Percentiles rank a stretch among this genome's conserved stretches.
phyloP scores from a whole-genome alignment of 2,113 vertebrate species.

The Galbula dea region DNA sequence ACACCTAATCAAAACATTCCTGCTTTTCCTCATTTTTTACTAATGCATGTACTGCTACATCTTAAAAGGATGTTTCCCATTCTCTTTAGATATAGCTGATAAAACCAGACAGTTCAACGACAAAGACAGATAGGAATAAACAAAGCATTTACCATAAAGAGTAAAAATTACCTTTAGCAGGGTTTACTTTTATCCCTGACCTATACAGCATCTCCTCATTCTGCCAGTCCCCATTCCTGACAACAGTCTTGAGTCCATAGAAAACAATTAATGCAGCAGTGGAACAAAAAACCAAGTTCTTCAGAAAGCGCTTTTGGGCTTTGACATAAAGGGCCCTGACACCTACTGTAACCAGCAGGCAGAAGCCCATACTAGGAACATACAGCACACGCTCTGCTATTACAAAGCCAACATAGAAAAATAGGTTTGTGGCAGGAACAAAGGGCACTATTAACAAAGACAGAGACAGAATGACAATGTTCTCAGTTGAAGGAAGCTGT shows the following conservation, averaged over 20 bases:
- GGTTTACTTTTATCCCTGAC: slow-evolving; percentile 98
- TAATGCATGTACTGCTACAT: background rate
- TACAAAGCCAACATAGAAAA: slow-evolving; percentile 99
- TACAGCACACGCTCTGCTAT: slow-evolving; percentile 98
- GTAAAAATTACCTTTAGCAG: slow-evolving; percentile 91
- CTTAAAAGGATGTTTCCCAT: background rate
- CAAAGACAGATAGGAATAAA: background rate
- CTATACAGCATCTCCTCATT: slow-evolving; percentile 98
- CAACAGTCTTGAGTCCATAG: slow-evolving; percentile 88
- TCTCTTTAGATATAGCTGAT: background rate
- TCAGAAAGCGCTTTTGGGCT: slow-evolving; percentile 81
- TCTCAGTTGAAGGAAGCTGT: slow-evolving; percentile 89
- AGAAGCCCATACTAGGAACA: slow-evolving; percentile 99
- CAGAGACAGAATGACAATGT: slow-evolving; percentile 88
- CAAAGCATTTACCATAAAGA: background rate
- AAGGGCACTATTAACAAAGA: slow-evolving; percentile 92
- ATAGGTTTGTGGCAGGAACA: slow-evolving; percentile 94
- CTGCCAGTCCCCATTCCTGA: slow-evolving; percentile 96
- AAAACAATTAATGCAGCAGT: slow-evolving; percentile 85
- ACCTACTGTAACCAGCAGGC: slow-evolving; percentile 91
- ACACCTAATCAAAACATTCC: background rate
- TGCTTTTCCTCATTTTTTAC: background rate
- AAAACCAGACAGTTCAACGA: background rate
- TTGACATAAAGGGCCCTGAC: slow-evolving; percentile 86
- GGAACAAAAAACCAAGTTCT: slow-evolving; percentile 85